phyloP scores from a whole-genome alignment of 2,113 vertebrate species.

The Promerops cafer region DNA sequence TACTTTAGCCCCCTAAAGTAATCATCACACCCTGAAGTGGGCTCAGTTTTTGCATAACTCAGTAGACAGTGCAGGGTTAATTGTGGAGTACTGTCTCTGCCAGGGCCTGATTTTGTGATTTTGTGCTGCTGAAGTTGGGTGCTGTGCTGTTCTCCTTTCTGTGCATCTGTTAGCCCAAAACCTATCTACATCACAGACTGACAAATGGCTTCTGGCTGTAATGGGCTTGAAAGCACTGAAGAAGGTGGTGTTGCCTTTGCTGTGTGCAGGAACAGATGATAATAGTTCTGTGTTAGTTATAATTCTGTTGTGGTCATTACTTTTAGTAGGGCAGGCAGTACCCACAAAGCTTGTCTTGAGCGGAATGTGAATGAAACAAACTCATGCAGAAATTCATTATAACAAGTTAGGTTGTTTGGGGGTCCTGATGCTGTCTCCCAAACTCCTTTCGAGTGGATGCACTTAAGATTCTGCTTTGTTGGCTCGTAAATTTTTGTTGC shows the following conservation, averaged over 20 bases:
- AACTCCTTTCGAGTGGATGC: not conserved
- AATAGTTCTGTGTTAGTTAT: not conserved
- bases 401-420: not conserved
- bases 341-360: not conserved
- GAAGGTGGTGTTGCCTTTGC: not conserved
- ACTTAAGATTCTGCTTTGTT: not conserved
- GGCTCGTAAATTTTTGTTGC: not conserved
- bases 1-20: not conserved
- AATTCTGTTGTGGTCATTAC: not conserved
- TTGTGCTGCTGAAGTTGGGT: not conserved
- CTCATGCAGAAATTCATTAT: not conserved
- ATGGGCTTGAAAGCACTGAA: not conserved
- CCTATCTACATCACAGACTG: not conserved
- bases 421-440: not conserved
- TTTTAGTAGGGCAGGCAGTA: not conserved
- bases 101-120: not conserved
- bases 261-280: not conserved
- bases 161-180: not conserved
- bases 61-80: not conserved
- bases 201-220: not conserved
- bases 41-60: not conserved
- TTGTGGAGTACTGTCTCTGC: not conserved
- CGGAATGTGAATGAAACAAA: not conserved
- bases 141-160: not conserved
- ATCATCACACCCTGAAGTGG: not conserved